Percentiles rank a stretch among this genome's conserved stretches.
phyloP scores from a whole-genome alignment of 2,113 vertebrate genomes.

The Mungos mungo region DNA sequence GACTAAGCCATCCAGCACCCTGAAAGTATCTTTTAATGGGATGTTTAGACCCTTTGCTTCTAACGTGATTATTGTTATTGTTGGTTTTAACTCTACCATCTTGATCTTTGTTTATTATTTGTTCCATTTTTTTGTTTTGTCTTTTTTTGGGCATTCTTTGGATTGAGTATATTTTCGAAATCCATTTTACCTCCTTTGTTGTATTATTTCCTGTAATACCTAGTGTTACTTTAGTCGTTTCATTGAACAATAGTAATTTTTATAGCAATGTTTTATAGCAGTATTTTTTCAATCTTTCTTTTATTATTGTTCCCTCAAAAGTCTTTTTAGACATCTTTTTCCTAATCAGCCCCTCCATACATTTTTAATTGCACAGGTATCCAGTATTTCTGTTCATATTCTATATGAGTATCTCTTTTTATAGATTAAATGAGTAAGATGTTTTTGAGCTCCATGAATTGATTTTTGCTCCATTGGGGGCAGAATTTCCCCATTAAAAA shows the following conservation, averaged over 20 bases:
- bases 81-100: background rate
- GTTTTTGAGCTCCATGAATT: background rate
- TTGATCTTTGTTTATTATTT: background rate
- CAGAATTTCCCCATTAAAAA: background rate
- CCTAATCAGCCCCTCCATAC: background rate
- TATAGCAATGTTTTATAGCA: background rate
- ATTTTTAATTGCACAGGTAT: background rate
- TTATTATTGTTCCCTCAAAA: background rate
- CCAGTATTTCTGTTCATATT: background rate
- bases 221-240: background rate
- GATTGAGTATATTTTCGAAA: background rate
- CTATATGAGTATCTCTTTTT: background rate
- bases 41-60: background rate
- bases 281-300: background rate
- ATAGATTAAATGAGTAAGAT: background rate
- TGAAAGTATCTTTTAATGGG: background rate
- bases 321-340: background rate
- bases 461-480: background rate
- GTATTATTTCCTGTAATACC: background rate
- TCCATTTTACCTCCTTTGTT: background rate
- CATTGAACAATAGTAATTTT: background rate
- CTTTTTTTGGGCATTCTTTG: background rate
- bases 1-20: no score
- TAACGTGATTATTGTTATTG: background rate
- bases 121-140: background rate